A percentile compares a stretch with the other conserved stretches of the same genome.
Conservation (phyloP, 2,113 vertebrate genomes). For the Carlito syrichta region DNA sequence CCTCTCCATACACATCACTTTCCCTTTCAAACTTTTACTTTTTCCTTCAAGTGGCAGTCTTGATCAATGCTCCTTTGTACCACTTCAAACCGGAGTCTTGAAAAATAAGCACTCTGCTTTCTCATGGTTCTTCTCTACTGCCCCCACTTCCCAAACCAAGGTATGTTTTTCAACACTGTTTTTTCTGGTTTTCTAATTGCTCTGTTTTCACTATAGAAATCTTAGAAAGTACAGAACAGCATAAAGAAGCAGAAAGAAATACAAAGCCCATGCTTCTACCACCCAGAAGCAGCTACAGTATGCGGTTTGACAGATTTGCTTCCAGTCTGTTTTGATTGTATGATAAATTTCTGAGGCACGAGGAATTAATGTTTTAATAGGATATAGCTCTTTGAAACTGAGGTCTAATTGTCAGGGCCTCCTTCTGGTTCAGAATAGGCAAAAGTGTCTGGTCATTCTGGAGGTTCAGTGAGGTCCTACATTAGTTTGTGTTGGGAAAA, state of each 20-base stretch:
- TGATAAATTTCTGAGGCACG: conserved; percentile 8
- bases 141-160: neutral
- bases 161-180: neutral
- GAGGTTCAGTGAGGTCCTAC: neutral
- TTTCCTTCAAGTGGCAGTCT: neutral
- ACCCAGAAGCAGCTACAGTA: neutral
- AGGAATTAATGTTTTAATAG: conserved; percentile 35
- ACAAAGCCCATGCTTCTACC: neutral
- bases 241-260: neutral
- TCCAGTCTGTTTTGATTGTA: neutral
- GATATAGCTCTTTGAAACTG: conserved; percentile 15
- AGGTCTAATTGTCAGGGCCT: neutral
- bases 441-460: neutral
- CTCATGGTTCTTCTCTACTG: neutral
- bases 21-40: neutral
- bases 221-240: neutral
- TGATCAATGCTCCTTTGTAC: neutral
- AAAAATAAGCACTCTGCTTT: neutral
- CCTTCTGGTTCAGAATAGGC: neutral
- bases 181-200: neutral
- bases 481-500: neutral
- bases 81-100: neutral
- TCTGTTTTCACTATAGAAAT: neutral
- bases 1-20: neutral
- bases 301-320: neutral